phyloP scores from a whole-genome alignment of 2,113 vertebrate genomes.

The Colinus virginianus region DNA sequence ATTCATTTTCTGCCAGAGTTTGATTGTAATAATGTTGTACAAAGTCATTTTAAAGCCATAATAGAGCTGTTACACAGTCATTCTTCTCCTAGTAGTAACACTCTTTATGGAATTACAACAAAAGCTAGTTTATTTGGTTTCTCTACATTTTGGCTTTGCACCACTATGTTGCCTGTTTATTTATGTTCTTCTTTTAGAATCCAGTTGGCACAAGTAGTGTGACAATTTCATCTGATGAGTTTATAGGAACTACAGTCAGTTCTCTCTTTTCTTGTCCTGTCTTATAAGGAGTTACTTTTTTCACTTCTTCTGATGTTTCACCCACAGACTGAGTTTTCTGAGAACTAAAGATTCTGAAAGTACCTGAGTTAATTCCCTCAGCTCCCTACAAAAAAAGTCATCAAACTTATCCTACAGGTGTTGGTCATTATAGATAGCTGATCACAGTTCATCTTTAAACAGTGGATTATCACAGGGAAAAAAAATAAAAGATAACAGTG shows the following conservation, averaged over 20 bases:
- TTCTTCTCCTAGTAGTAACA: not conserved
- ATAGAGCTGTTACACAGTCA: not conserved
- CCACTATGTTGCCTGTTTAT: not conserved
- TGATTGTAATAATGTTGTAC: not conserved
- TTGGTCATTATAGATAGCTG: not conserved
- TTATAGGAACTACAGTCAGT: not conserved
- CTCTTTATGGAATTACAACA: not conserved
- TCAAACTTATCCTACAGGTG: not conserved
- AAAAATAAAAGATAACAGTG: not conserved
- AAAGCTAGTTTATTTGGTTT: not conserved
- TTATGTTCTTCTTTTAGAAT: not conserved
- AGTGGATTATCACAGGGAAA: not conserved
- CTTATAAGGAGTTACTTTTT: not conserved
- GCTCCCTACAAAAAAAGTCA: fast-evolving
- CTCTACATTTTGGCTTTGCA: not conserved
- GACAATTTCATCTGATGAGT: not conserved
- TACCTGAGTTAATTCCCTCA: not conserved
- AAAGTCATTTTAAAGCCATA: not conserved
- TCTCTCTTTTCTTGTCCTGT: not conserved
- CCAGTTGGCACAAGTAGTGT: not conserved
- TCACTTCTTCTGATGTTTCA: not conserved
- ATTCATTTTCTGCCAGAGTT: not conserved
- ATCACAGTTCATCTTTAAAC: not conserved
- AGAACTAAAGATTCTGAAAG: not conserved
- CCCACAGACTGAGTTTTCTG: not conserved